These are phyloP conservation scores for Harpalus rubripes DNA, from an alignment of 2,888 invertebrate genomes.

Conservation along the genomic window DNA sequence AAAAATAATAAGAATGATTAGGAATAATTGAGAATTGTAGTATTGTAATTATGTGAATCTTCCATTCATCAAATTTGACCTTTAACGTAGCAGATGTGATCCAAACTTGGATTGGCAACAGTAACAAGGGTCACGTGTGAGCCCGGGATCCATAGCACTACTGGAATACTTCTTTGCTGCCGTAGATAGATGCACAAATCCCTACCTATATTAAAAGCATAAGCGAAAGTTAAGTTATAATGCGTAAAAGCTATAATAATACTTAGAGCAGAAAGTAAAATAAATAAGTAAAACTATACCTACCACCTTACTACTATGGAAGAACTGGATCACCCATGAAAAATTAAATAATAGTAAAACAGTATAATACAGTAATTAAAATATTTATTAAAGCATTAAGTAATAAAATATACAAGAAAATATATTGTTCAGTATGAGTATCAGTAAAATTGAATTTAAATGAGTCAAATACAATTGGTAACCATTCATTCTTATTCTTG, in stretches of 20 bases:
- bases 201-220: not conserved
- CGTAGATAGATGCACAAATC: not conserved
- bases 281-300: slow-evolving; percentile 46
- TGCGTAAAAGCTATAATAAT: slow-evolving; percentile 1
- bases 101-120: too few species aligned
- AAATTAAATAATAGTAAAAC: slow-evolving; percentile 41
- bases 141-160: too few species aligned
- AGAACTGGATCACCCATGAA: slow-evolving; percentile 22
- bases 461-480: slow-evolving; percentile 30
- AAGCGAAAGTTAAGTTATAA: slow-evolving; percentile 3
- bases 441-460: slow-evolving; percentile 28
- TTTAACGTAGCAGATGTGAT: too few species aligned
- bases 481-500: slow-evolving; percentile 16
- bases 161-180: too few species aligned
- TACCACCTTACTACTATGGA: slow-evolving; percentile 31
- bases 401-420: slow-evolving; percentile 51
- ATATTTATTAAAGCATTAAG: slow-evolving; percentile 49
- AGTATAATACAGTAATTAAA: slow-evolving; percentile 42
- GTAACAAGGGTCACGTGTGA: too few species aligned
- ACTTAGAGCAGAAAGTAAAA: slow-evolving; percentile 22
- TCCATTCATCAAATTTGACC: too few species aligned
- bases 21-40: too few species aligned
- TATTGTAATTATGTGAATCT: too few species aligned
- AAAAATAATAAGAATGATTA: too few species aligned
- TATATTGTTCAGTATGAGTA: slow-evolving; percentile 40